Evolutionary conservation across 1,140 invertebrate species (phyloP).

Genomic region (Leptinotarsa undecemlineata): DNA sequence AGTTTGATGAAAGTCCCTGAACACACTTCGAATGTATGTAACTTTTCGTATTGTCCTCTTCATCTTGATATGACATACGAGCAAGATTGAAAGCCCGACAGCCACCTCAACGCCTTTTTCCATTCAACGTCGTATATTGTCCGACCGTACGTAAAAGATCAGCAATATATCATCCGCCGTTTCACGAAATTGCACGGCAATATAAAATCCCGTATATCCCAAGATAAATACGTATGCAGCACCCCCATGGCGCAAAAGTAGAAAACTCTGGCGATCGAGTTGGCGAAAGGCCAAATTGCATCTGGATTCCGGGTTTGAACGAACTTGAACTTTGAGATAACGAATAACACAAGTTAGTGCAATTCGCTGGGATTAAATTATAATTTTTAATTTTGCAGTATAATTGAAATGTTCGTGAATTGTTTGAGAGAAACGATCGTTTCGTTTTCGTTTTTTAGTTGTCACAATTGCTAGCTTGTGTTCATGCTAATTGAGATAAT

Average conservation of each 20-base stretch:
- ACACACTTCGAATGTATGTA: too few relatives aligned
- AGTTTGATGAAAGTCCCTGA: too few relatives aligned
- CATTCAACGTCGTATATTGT: too few relatives aligned
- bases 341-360: neutral
- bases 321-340: slow-evolving; percentile 8
- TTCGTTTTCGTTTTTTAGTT: neutral
- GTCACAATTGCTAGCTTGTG: neutral
- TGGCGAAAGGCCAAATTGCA: slow-evolving; percentile 14
- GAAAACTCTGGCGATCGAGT: neutral
- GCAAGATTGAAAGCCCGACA: too few relatives aligned
- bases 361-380: slow-evolving; percentile 7
- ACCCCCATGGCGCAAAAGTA: neutral
- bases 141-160: too few relatives aligned
- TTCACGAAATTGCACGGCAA: too few relatives aligned
- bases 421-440: neutral
- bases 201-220: too few relatives aligned
- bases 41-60: too few relatives aligned
- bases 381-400: slow-evolving; percentile 7
- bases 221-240: neutral
- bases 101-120: too few relatives aligned
- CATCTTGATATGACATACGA: too few relatives aligned
- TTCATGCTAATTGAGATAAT: neutral
- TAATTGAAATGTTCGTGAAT: slow-evolving; percentile 4
- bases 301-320: neutral
- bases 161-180: too few relatives aligned